Conservation (phyloP, 2,888 invertebrate species). For the Dolichomitus sp. region DNA sequence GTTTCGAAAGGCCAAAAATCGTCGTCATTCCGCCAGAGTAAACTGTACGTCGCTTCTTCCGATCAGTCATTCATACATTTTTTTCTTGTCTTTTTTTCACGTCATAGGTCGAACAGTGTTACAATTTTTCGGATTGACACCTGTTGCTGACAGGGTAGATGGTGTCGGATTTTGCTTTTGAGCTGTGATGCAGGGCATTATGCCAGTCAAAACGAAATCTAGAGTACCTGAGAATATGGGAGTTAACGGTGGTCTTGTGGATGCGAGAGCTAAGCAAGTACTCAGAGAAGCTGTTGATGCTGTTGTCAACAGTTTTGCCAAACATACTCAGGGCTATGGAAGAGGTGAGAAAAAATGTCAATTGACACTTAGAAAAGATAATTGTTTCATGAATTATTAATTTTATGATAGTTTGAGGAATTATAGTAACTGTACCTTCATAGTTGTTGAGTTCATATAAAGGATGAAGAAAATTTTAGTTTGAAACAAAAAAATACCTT, state of each 20-base stretch:
- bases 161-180: constrained; percentile 71
- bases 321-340: constrained; percentile 91
- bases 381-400: no score
- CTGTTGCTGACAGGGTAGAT: constrained; percentile 73
- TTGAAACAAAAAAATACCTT: no score
- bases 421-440: no score
- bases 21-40: not conserved
- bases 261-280: constrained; percentile 88
- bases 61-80: not conserved
- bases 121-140: not conserved
- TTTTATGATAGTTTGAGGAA: no score
- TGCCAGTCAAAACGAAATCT: constrained; percentile 84
- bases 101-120: not conserved
- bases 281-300: constrained; percentile 92
- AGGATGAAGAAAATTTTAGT: no score
- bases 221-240: constrained; percentile 84
- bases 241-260: constrained; percentile 85
- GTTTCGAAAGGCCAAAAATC: not conserved
- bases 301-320: constrained; percentile 91
- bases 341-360: constrained; percentile 87
- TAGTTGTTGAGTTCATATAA: no score
- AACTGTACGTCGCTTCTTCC: not conserved
- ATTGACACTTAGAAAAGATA: not conserved
- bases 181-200: constrained; percentile 83
- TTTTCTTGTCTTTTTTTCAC: not conserved